Percentiles rank a stretch among this genome's conserved stretches.
Evolutionary conservation across 2,888 invertebrate genomes (phyloP).

Genomic region (Eupithecia abbreviata): DNA sequence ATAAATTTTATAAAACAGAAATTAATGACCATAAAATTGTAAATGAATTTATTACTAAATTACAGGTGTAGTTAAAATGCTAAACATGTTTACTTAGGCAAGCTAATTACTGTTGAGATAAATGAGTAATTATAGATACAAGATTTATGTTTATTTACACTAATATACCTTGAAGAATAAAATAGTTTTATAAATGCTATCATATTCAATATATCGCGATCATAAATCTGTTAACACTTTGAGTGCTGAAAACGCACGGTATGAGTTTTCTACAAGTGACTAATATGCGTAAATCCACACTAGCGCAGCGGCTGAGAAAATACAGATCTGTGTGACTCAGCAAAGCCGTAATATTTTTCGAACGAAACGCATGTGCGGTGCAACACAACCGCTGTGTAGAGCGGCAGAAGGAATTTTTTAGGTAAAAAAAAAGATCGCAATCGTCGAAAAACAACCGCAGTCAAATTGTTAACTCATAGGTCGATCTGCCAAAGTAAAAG

Average conservation of each 20-base stretch:
- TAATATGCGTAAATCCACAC: no score
- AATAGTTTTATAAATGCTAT: neutral
- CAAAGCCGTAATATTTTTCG: no score
- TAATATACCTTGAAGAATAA: neutral
- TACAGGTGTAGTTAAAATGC: conserved; percentile 35
- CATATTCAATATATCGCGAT: neutral
- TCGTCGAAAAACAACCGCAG: no score
- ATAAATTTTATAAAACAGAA: conserved; percentile 9
- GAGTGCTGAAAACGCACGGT: no score
- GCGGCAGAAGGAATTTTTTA: no score
- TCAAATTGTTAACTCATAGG: neutral
- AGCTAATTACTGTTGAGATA: conserved; percentile 31
- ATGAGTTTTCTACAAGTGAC: no score
- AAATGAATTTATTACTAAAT: neutral
- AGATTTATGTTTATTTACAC: conserved; percentile 1
- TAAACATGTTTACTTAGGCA: conserved; percentile 39
- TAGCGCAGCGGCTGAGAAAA: no score
- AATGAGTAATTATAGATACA: conserved; percentile 12
- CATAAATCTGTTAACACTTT: neutral
- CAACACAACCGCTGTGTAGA: no score
- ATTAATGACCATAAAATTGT: neutral
- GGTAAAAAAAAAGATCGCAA: no score
- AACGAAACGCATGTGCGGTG: no score
- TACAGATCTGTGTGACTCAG: no score
- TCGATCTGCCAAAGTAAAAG: neutral